A percentile compares a stretch with the other conserved stretches of the same genome.
These are phyloP conservation scores for Epinotia ramella DNA, from an alignment of 2,888 invertebrate species.

Conservation along the genomic window DNA sequence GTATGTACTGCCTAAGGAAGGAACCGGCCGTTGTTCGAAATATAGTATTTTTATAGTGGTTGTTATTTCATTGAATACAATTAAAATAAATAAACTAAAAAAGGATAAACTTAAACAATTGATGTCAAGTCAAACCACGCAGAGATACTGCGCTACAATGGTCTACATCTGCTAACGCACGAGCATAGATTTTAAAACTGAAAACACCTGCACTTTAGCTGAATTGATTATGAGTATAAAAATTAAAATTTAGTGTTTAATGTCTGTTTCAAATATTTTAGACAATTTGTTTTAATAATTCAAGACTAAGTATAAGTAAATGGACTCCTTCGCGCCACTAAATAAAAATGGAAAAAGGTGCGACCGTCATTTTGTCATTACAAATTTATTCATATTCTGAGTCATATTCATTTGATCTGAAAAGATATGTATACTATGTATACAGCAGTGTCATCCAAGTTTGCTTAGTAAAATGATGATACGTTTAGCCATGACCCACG, in stretches of 20 bases:
- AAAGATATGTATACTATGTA: background rate
- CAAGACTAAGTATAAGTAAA: background rate
- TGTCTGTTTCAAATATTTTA: conserved; percentile 1
- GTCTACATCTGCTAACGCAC: background rate
- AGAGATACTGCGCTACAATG: background rate
- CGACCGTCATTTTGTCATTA: conserved; percentile 3
- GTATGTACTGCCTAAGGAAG: conserved; percentile 10
- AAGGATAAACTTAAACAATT: no score
- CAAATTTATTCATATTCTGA: background rate
- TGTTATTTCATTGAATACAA: background rate
- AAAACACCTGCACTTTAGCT: background rate
- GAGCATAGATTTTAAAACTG: background rate
- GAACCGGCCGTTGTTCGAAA: conserved; percentile 7
- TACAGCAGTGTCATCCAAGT: background rate
- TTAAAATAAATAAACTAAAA: background rate
- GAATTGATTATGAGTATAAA: background rate
- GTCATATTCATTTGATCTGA: background rate
- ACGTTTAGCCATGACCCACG: no score
- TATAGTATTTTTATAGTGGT: background rate
- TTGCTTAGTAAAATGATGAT: background rate
- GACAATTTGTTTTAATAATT: background rate
- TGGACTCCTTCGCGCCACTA: no score
- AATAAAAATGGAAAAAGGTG: background rate
- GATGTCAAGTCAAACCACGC: no score
- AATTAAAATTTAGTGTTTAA: background rate